phyloP scores from a whole-genome alignment of 1,140 invertebrate genomes.

The Andrena cerasifolii region DNA sequence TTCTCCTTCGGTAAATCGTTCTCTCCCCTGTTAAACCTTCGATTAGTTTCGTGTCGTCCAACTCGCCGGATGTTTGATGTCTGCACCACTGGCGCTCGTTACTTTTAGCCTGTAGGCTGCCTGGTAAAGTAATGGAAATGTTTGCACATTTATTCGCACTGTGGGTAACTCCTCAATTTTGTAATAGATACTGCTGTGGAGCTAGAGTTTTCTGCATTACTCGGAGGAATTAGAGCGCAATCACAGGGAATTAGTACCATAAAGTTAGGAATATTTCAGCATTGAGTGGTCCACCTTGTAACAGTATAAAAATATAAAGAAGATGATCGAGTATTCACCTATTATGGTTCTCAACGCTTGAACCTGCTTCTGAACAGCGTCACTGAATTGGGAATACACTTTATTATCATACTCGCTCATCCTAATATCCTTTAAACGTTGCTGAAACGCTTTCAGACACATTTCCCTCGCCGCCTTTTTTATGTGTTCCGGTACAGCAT shows the following conservation, averaged over 20 bases:
- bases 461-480: conserved; percentile 95
- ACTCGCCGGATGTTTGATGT: conserved; percentile 96
- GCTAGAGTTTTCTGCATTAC: no score
- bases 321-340: conserved; percentile 69
- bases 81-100: conserved; percentile 96
- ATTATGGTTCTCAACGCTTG: conserved; percentile 86
- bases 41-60: conserved; percentile 97
- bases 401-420: conserved; percentile 97
- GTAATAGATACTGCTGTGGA: no score
- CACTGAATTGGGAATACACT: conserved; percentile 92
- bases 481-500: conserved; percentile 94
- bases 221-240: no score
- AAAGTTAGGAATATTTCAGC: background rate
- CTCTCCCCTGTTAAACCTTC: conserved; percentile 97
- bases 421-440: conserved; percentile 94
- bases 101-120: conserved; percentile 93
- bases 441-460: conserved; percentile 94
- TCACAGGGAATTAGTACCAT: no score
- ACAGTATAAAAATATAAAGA: background rate
- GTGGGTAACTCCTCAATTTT: background rate
- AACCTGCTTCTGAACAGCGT: conserved; percentile 90
- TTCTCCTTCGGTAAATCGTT: conserved; percentile 92
- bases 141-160: background rate
- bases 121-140: conserved; percentile 70
- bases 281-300: no score